A percentile compares a stretch with the other conserved stretches of the same genome.
phyloP scores from a whole-genome alignment of 2,797 vertebrate species.

The Microctenopoma steveboyesi region DNA sequence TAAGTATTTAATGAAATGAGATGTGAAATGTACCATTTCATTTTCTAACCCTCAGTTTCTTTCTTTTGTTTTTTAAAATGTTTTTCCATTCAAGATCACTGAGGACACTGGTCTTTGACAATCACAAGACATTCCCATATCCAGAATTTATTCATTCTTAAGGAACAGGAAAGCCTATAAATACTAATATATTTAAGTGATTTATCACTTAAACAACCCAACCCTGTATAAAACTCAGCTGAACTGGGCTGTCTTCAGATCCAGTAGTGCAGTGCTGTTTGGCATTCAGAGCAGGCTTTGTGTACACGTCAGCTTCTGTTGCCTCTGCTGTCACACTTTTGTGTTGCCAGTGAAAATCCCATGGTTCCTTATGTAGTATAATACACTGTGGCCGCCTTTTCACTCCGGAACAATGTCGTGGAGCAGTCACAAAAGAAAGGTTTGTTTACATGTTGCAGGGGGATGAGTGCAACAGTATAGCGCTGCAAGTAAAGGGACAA shows the following conservation, averaged over 20 bases:
- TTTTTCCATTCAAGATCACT: too few species aligned
- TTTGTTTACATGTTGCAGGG: constrained; percentile 18
- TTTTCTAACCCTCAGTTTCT: too few species aligned
- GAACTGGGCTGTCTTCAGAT: background rate
- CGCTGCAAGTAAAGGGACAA: constrained; percentile 23
- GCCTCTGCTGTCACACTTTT: constrained; percentile 25
- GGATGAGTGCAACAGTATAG: constrained; percentile 12
- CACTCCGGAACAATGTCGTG: constrained; percentile 12
- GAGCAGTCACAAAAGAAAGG: constrained; percentile 4
- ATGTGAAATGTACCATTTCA: too few species aligned
- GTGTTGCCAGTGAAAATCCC: constrained; percentile 28
- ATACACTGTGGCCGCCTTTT: constrained; percentile 16
- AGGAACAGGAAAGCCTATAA: too few species aligned
- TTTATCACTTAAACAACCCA: too few species aligned
- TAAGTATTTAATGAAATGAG: too few species aligned
- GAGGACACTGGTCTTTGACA: too few species aligned
- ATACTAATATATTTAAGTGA: too few species aligned
- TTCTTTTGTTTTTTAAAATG: too few species aligned
- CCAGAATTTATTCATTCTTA: too few species aligned
- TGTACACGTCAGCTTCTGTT: constrained; percentile 1
- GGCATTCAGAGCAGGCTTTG: constrained; percentile 28
- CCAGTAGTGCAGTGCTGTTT: background rate
- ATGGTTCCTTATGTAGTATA: constrained; percentile 30
- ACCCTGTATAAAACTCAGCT: too few species aligned
- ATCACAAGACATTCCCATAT: too few species aligned